phyloP scores from a whole-genome alignment of 2,888 invertebrate species.

The Leptinotarsa juncta region DNA sequence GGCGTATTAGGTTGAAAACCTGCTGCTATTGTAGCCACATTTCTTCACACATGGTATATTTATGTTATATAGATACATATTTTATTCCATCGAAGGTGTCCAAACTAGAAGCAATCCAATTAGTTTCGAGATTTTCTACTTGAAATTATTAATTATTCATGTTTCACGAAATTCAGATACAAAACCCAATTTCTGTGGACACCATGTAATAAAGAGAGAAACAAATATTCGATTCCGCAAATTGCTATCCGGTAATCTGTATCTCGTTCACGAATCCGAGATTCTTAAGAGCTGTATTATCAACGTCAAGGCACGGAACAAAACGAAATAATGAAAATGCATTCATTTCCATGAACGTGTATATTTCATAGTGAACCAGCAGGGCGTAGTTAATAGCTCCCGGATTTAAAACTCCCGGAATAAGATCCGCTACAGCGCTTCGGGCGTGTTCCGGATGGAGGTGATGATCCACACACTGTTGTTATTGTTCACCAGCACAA shows the following conservation, averaged over 20 bases:
- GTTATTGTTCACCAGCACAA: constrained; percentile 48
- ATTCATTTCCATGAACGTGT: constrained; percentile 61
- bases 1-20: too few species aligned
- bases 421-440: constrained; percentile 58
- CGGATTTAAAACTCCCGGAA: constrained; percentile 49
- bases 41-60: too few species aligned
- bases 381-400: constrained; percentile 58
- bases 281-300: constrained; percentile 51
- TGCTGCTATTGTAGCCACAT: too few species aligned
- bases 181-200: not conserved
- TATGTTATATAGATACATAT: too few species aligned
- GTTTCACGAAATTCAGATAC: too few species aligned
- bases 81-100: too few species aligned
- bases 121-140: too few species aligned
- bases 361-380: constrained; percentile 54
- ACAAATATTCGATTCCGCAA: constrained; percentile 20
- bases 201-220: not conserved
- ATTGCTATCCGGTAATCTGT: constrained; percentile 21
- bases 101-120: too few species aligned
- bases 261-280: constrained; percentile 39
- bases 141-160: too few species aligned
- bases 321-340: constrained; percentile 61
- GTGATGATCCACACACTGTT: constrained; percentile 58
- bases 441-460: constrained; percentile 54
- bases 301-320: constrained; percentile 53